Conservation (phyloP, 2,888 invertebrate species). For the Nowickia ferox region DNA sequence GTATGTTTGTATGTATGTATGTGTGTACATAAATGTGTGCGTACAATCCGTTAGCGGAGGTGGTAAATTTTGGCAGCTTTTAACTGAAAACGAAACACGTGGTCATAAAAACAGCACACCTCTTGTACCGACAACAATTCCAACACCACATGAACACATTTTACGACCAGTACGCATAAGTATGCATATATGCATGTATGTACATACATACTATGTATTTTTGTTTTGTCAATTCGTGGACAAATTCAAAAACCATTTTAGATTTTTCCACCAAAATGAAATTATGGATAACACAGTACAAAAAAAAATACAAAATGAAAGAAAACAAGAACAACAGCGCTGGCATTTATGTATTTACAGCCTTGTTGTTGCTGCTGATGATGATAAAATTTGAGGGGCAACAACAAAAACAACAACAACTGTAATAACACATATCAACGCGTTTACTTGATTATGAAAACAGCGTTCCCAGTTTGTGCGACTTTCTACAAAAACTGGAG, state of each 20-base stretch:
- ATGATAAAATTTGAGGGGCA: conserved; percentile 29
- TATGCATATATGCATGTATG: too few species aligned
- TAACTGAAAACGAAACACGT: background rate
- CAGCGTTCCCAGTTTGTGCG: too few species aligned
- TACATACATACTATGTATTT: too few species aligned
- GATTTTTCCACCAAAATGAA: conserved; percentile 12
- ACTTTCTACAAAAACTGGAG: too few species aligned
- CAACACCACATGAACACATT: conserved; percentile 9
- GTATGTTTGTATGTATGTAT: background rate
- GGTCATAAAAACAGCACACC: conserved; percentile 7
- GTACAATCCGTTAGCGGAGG: background rate
- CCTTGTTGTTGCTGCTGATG: conserved; percentile 27
- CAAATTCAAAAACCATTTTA: conserved; percentile 16
- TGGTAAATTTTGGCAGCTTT: conserved; percentile 1
- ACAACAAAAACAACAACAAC: conserved; percentile 4
- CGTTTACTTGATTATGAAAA: background rate
- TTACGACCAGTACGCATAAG: background rate
- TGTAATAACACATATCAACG: background rate
- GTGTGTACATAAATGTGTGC: background rate
- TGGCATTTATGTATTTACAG: background rate
- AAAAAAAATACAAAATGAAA: conserved; percentile 29
- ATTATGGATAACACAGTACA: conserved; percentile 3
- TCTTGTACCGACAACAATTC: background rate
- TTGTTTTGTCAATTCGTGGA: conserved; percentile 1
- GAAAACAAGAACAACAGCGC: conserved; percentile 20